Percentiles rank a stretch among this genome's conserved stretches.
These are phyloP conservation scores for Oscheius sp. DNA, from an alignment of 2,888 invertebrate genomes.

Conservation along the genomic window DNA sequence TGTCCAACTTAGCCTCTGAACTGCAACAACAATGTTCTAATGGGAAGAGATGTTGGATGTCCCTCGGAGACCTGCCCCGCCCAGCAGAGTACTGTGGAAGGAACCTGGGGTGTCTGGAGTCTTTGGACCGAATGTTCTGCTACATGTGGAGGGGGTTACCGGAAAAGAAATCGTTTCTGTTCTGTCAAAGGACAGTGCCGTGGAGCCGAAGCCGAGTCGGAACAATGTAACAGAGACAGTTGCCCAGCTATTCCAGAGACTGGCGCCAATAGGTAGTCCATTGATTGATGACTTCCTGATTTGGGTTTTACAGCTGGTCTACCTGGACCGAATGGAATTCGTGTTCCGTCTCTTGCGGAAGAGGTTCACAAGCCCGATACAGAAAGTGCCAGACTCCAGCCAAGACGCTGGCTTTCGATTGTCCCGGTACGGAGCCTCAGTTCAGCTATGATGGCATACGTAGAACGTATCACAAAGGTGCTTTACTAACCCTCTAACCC, in stretches of 20 bases:
- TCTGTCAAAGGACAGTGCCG: conserved; percentile 63
- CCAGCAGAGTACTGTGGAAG: conserved; percentile 39
- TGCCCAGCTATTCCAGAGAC: conserved; percentile 55
- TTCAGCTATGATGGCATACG: conserved; percentile 45
- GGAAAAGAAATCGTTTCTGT: conserved; percentile 57
- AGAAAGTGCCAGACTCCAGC: conserved; percentile 69
- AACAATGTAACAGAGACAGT: conserved; percentile 55
- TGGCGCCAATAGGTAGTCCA: conserved; percentile 33
- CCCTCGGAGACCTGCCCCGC: conserved; percentile 60
- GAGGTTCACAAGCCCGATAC: conserved; percentile 69
- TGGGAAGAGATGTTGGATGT: conserved; percentile 65
- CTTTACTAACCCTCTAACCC: conserved; percentile 33
- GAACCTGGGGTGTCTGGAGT: conserved; percentile 66
- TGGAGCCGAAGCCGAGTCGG: conserved; percentile 61
- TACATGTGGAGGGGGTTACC: conserved; percentile 68
- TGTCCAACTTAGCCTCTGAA: conserved; percentile 58
- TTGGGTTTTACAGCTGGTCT: conserved; percentile 52
- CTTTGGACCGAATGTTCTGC: conserved; percentile 65
- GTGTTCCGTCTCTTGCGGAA: conserved; percentile 69
- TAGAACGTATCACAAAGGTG: conserved; percentile 54
- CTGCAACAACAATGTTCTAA: conserved; percentile 63
- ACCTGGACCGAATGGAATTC: conserved; percentile 67
- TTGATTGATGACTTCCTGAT: too few species aligned
- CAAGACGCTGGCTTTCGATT: conserved; percentile 68
- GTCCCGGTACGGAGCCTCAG: conserved; percentile 62